Conservation (phyloP, 2,888 invertebrate genomes). For the Pseudococcus longispinus region DNA sequence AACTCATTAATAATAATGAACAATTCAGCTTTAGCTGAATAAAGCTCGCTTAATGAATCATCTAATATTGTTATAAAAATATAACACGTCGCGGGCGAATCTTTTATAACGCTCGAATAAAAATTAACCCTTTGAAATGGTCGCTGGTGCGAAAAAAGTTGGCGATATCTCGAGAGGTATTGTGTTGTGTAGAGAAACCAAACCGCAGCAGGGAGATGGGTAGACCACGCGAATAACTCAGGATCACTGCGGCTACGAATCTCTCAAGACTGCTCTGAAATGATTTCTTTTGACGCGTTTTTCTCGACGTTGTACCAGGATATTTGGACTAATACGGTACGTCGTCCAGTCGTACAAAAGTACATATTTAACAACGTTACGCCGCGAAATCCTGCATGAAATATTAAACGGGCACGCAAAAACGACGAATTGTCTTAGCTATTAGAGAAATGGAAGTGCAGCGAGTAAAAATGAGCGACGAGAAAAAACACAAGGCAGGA, state of each 20-base stretch:
- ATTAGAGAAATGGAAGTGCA: neutral
- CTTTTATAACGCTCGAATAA: neutral
- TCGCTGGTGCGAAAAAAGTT: neutral
- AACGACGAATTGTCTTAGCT: neutral
- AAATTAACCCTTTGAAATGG: constrained; percentile 25
- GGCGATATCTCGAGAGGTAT: neutral
- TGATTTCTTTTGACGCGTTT: neutral
- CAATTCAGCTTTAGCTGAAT: constrained; percentile 29
- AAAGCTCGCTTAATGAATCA: constrained; percentile 40
- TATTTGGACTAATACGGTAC: too few species aligned
- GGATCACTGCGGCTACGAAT: too few species aligned
- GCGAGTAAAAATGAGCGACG: neutral
- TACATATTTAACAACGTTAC: too few species aligned
- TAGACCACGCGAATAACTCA: too few species aligned
- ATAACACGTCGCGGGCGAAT: neutral
- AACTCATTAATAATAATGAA: constrained; percentile 45
- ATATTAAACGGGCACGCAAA: neutral
- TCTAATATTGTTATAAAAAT: constrained; percentile 19
- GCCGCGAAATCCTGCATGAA: neutral
- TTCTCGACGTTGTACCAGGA: neutral
- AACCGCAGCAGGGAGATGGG: too few species aligned
- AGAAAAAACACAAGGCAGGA: neutral
- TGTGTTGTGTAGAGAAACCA: neutral
- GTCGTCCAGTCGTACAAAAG: neutral
- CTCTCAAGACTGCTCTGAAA: neutral